Conservation (phyloP, 2,113 vertebrate species). For the Heteronetta atricapilla region DNA sequence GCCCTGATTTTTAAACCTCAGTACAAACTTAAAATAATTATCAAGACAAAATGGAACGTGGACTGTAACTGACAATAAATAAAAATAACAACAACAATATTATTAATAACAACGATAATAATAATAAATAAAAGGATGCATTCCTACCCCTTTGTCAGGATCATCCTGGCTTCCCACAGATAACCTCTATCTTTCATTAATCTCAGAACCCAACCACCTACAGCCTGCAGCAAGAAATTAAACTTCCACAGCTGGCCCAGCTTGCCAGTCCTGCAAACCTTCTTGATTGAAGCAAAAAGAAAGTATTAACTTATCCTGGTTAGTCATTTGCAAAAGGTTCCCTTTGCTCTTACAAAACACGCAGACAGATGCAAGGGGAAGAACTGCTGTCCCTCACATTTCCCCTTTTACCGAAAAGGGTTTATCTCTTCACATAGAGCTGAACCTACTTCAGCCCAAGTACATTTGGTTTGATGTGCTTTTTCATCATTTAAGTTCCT, state of each 20-base stretch:
- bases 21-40: background rate
- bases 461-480: accelerated
- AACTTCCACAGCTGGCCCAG: background rate
- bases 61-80: too few relatives aligned
- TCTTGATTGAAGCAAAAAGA: background rate
- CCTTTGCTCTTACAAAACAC: background rate
- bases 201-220: background rate
- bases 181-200: background rate
- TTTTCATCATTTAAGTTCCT: background rate
- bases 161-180: background rate
- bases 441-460: background rate
- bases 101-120: background rate
- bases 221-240: background rate
- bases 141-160: background rate
- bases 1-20: accelerated
- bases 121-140: background rate
- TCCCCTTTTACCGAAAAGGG: background rate
- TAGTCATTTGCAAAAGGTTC: accelerated
- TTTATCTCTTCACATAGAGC: background rate
- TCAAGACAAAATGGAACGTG: background rate
- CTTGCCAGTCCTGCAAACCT: background rate
- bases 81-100: background rate
- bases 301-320: background rate
- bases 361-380: background rate
- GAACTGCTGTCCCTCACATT: background rate